Evolutionary conservation across 2,888 invertebrate genomes (phyloP).

Genomic region (Nowickia ferox): DNA sequence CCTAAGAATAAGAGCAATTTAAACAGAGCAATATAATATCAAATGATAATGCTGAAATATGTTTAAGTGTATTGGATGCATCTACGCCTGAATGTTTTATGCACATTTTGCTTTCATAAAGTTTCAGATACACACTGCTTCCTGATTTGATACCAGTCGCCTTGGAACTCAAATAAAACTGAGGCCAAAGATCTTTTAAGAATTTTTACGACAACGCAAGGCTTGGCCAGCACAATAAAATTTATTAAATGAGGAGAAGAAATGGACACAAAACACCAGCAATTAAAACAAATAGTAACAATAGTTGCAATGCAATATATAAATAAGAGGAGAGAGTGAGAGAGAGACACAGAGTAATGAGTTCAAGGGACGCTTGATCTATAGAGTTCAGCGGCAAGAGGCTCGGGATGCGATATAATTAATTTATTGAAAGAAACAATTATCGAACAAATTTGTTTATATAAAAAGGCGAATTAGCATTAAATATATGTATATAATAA

Average conservation of each 20-base stretch:
- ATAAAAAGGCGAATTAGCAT: too few relatives aligned
- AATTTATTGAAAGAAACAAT: too few relatives aligned
- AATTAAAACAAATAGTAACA: not conserved
- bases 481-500: too few relatives aligned
- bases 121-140: conserved; percentile 44
- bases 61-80: not conserved
- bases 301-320: not conserved
- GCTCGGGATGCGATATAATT: too few relatives aligned
- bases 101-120: conserved; percentile 30
- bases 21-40: conserved; percentile 47
- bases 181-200: conserved; percentile 9
- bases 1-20: conserved; percentile 48
- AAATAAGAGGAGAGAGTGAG: too few relatives aligned
- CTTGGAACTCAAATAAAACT: conserved; percentile 5
- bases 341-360: too few relatives aligned
- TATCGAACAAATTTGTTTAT: too few relatives aligned
- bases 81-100: conserved; percentile 1
- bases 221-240: not conserved
- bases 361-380: too few relatives aligned
- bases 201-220: not conserved
- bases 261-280: not conserved
- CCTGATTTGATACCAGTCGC: conserved; percentile 57
- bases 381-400: too few relatives aligned
- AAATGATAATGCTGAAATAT: conserved; percentile 49
- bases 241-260: not conserved